Base-by-base conservation (phyloP, 92 coral and sea anemone species). In the Actinernus sp. region DNA sequence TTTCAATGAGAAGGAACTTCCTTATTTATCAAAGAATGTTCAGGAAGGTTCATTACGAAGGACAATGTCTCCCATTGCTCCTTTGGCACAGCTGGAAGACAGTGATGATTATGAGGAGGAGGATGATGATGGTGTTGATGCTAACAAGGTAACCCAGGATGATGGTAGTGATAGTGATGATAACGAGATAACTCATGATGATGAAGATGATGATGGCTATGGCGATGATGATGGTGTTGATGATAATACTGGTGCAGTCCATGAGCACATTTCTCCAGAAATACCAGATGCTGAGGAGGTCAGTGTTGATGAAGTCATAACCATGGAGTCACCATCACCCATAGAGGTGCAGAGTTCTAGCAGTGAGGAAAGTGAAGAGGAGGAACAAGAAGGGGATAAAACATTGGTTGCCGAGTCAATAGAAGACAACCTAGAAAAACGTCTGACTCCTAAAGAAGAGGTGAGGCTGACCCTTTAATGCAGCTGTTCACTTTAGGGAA, bases 81-180 rank as follows among this genome's bases (percentile, higher is more conserved):
- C 89, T 30, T 48, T 83, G 17, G 89, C 89, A n/a, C 83, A 83
- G 38, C 74, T 74, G 45, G 89, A 83, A 27, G 78, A 73, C n/a
- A 83, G 84, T 61, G 89, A 78, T 32, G 78, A 65, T 48, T 21
- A 31, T 21, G 72, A 65, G 32, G 72, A 65, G 33, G 72, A 59
- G 24, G 50, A 48, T 29, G 50, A 48, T 58, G 14, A 48, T 12
- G 50, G 31, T 49, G 72, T 65, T 65, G 72, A 65, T 49, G 72
- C 48, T 32, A 59, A 57, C 14, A 48, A 25, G 21, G 49, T 49
- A 19, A 38, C 49, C 6, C 28, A n/a, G 9, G 48, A 30, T 28
- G 70, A 43, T 63, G 56, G 28, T 62, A 36, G 48, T 31, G 40
- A 46, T 48, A 24, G 39, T 34, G 32, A 21, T 46, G 32, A 20